Base-by-base conservation (phyloP, 2,888 invertebrate genomes). In the Drosophila aldrichi region DNA sequence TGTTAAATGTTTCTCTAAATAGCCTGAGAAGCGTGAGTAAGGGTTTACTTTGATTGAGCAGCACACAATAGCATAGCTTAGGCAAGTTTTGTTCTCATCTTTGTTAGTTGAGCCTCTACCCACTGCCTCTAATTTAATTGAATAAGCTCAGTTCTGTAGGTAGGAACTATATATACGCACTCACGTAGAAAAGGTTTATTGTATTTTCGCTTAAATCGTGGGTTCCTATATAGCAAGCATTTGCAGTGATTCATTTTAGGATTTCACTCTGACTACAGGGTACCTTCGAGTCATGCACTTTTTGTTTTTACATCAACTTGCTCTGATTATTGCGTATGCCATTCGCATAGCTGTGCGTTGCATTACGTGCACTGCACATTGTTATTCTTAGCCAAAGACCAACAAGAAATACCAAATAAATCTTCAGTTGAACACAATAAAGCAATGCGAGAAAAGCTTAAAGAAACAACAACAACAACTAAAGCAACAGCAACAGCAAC, bases 291-390 rank as follows among this genome's bases (percentile, higher is more conserved):
- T 54, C 40, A 8, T 6, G 3, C 14, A 12, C 6, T 20, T 16
- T 25, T 25, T 25, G 1, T 20, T 5, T 6, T 12, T 12, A 25
- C n/a, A n/a, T 12, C 3, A 3, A 18, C 8, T 14, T 29, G 10
- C n/a, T 57, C 1, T 44, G 41, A 36, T 56, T 63, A 20, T 58
- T 79, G 69, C 79, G 70, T 76, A 79, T 79, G 68, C 75, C 72
- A 48, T 68, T 66, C 79, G 56, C 71, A 66, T 82, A n/a, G 71
- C 62, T 55, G 74, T 70, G 81, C 74, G 79, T 69, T 68, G 74
- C 70, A 78, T 81, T 81, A 74, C 70, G 38, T 51, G 40, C 69
- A 52, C 41, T 49, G 40, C 55, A 64, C 43, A 61, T 72, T 81
- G 81, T 64, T 73, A 57, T 86, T 75, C 74, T 71, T 48, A 38